A percentile compares a stretch with the other conserved stretches of the same genome.
phyloP scores from a whole-genome alignment of 2,113 vertebrate genomes.

The Bagarius yarrelli region DNA sequence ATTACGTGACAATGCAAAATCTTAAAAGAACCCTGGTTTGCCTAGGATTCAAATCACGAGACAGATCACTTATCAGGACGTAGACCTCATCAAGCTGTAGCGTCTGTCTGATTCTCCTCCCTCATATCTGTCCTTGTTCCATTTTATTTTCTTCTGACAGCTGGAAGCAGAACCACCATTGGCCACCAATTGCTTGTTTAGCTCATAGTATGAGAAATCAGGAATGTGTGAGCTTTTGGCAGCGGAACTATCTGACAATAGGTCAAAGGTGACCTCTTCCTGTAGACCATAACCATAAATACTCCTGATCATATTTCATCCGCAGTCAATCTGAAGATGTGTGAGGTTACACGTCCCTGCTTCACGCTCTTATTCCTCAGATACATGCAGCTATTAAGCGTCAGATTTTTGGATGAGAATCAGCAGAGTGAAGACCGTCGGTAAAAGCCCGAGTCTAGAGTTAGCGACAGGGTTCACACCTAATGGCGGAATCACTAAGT shows the following conservation, averaged over 20 bases:
- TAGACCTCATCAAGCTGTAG: neutral
- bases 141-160: slow-evolving; percentile 47
- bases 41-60: too few relatives aligned
- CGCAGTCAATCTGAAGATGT: neutral
- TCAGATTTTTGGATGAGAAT: neutral
- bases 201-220: slow-evolving; percentile 25
- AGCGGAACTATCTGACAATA: neutral
- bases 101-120: neutral
- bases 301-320: slow-evolving; percentile 14
- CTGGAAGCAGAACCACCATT: slow-evolving; percentile 36
- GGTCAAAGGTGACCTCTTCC: slow-evolving; percentile 27
- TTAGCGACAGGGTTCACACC: neutral
- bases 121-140: neutral
- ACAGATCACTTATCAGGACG: neutral
- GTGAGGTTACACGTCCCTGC: neutral
- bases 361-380: neutral
- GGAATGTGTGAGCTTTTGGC: slow-evolving; percentile 21
- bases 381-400: neutral
- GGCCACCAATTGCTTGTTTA: slow-evolving; percentile 11
- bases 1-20: too few relatives aligned
- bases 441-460: neutral
- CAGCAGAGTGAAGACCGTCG: neutral
- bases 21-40: too few relatives aligned
- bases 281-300: slow-evolving; percentile 31
- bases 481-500: neutral